These are phyloP conservation scores for Phaethornis superciliosus DNA, from an alignment of 2,113 vertebrate species.

Conservation along the genomic window DNA sequence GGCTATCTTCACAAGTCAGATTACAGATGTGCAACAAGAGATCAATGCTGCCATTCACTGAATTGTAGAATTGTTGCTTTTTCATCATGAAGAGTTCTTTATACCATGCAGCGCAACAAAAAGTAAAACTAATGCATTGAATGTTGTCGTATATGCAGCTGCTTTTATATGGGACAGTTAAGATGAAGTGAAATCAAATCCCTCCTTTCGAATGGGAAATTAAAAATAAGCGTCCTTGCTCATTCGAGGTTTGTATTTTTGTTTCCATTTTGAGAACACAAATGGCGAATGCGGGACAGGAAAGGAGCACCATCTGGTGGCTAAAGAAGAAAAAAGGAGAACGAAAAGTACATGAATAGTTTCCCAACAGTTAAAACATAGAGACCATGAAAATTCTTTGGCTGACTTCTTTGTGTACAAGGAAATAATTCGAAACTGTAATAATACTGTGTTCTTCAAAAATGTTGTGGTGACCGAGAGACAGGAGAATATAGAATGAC, in stretches of 20 bases:
- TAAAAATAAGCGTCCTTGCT: neutral
- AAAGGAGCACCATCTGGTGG: slow-evolving; percentile 36
- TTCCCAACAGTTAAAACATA: neutral
- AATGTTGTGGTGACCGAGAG: neutral
- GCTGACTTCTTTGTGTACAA: neutral
- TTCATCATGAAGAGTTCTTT: neutral
- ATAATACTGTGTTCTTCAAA: neutral
- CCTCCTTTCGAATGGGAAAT: neutral
- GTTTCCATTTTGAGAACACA: neutral
- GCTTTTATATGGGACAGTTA: neutral
- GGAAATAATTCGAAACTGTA: neutral
- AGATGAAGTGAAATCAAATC: neutral
- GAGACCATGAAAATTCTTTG: neutral
- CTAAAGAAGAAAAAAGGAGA: neutral
- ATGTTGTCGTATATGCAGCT: neutral
- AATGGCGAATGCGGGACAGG: neutral
- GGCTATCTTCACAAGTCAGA: neutral
- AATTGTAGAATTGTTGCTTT: neutral
- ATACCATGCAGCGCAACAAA: neutral
- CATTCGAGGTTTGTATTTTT: neutral
- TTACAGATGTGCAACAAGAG: neutral
- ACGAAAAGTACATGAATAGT: neutral
- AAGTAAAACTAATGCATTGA: neutral
- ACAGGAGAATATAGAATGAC: neutral
- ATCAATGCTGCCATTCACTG: slow-evolving; percentile 18